phyloP scores from a whole-genome alignment of 2,113 vertebrate species.

The Crotalus horridus region DNA sequence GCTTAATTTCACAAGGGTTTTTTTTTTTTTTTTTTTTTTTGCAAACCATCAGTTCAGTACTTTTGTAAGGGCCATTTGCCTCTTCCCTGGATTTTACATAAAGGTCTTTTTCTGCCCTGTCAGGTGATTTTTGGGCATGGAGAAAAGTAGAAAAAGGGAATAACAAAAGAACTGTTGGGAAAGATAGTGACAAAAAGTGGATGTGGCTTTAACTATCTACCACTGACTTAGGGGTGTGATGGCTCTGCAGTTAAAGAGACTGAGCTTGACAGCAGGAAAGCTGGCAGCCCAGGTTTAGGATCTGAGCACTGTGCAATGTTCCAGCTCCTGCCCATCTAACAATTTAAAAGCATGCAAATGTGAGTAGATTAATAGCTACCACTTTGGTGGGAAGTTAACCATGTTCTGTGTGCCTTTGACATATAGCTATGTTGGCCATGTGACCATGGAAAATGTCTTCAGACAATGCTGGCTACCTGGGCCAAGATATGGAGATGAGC shows the following conservation, averaged over 20 bases:
- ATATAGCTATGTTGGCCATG: neutral
- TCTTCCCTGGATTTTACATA: neutral
- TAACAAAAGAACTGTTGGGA: neutral
- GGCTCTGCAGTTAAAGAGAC: no score
- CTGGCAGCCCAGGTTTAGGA: no score
- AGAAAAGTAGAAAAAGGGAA: neutral
- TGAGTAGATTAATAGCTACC: neutral
- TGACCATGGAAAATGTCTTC: neutral
- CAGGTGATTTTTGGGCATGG: neutral
- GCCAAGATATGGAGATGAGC: neutral
- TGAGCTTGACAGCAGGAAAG: no score
- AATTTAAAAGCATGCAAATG: no score
- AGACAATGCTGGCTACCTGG: neutral
- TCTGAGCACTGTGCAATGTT: no score
- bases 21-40: no score
- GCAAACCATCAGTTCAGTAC: neutral
- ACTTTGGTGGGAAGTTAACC: neutral
- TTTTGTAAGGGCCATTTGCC: neutral
- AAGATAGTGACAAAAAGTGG: neutral
- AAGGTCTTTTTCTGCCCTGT: no score
- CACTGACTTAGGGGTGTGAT: neutral
- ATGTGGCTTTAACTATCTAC: neutral
- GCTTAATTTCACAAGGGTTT: neutral
- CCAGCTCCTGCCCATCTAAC: no score
- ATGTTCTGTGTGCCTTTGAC: neutral